These are phyloP conservation scores for Microplitis manilae DNA, from an alignment of 2,888 invertebrate species.

Conservation along the genomic window DNA sequence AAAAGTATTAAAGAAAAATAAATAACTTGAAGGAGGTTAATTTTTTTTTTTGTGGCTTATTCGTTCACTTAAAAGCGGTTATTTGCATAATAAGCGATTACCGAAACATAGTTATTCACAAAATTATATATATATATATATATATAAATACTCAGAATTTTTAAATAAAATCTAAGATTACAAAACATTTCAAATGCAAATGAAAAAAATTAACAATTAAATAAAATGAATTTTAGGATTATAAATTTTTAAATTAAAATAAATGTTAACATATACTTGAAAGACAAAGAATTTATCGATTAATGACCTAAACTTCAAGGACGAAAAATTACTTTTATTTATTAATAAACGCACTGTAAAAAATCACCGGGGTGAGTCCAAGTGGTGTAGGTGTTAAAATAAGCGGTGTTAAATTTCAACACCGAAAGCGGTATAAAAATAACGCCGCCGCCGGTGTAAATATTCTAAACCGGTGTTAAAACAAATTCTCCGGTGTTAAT, in stretches of 20 bases:
- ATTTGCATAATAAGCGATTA: constrained; percentile 62
- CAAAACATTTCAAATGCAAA: constrained; percentile 11
- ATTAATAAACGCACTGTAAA: not conserved
- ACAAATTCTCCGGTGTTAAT: too few species aligned
- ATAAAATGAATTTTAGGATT: not conserved
- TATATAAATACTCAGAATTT: constrained; percentile 43
- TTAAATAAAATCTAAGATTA: constrained; percentile 50
- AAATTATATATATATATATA: constrained; percentile 53
- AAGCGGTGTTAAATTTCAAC: too few species aligned
- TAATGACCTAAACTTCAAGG: not conserved
- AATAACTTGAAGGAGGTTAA: constrained; percentile 22
- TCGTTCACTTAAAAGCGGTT: constrained; percentile 63
- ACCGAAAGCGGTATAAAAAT: too few species aligned
- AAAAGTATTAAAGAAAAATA: constrained; percentile 21
- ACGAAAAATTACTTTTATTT: not conserved
- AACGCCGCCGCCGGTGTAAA: too few species aligned
- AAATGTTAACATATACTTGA: not conserved
- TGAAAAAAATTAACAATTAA: constrained; percentile 12
- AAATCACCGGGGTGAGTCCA: too few species aligned
- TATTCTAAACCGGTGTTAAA: too few species aligned
- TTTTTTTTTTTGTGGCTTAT: constrained; percentile 56
- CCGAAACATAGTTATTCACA: constrained; percentile 57
- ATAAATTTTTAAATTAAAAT: not conserved
- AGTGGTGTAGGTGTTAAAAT: too few species aligned
- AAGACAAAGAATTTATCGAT: not conserved